These are phyloP conservation scores for Threskiornis aethiopicus DNA, from an alignment of 2,797 vertebrate genomes.

Conservation along the genomic window DNA sequence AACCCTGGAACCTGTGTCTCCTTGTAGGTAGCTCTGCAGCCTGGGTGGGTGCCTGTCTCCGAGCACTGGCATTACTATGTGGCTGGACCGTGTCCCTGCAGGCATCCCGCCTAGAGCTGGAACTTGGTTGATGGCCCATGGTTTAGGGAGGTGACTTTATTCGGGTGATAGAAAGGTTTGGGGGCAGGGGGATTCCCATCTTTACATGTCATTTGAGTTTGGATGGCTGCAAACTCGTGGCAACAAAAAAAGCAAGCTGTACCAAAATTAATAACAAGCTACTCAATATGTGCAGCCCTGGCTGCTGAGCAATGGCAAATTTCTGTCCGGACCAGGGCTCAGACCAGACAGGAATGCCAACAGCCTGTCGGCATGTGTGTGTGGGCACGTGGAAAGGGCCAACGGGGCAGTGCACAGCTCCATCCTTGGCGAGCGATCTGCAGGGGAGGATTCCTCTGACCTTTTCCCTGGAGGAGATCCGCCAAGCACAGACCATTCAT, in stretches of 20 bases:
- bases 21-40: not conserved
- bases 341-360: not conserved
- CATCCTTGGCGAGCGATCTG: not conserved
- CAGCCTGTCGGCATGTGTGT: not conserved
- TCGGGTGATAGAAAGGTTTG: not conserved
- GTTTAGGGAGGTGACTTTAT: not conserved
- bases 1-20: not conserved
- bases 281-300: not conserved
- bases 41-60: not conserved
- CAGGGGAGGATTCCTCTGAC: not conserved
- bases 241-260: not conserved
- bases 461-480: not conserved
- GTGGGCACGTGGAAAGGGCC: not conserved
- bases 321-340: not conserved
- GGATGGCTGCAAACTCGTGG: not conserved
- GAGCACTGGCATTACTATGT: not conserved
- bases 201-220: not conserved
- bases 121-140: accelerated
- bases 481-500: not conserved
- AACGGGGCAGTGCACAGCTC: not conserved
- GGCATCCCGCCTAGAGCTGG: not conserved
- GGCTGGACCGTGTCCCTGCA: not conserved
- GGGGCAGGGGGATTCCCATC: not conserved
- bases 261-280: not conserved
- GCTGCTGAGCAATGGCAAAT: not conserved